Conservation (phyloP, 1,140 invertebrate genomes). For the Oreohelix idahoensis region DNA sequence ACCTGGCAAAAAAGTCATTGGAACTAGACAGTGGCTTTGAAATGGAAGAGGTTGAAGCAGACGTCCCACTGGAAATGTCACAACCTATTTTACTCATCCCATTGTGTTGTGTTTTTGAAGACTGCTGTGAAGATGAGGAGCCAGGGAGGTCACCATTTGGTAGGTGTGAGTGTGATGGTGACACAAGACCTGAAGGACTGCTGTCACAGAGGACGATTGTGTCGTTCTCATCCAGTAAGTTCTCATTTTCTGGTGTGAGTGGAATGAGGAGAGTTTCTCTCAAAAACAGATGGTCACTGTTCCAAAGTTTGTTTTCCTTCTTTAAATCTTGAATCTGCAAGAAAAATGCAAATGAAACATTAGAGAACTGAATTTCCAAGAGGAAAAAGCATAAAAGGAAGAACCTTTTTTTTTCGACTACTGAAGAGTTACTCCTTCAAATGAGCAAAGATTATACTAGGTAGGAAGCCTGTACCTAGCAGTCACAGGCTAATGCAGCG, state of each 20-base stretch:
- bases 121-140: background rate
- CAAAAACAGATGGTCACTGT: constrained; percentile 63
- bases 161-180: background rate
- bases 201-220: constrained; percentile 27
- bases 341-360: background rate
- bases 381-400: too few relatives aligned
- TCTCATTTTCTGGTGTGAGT: constrained; percentile 52
- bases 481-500: too few relatives aligned
- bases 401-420: too few relatives aligned
- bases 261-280: constrained; percentile 59
- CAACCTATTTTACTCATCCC: background rate
- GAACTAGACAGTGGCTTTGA: constrained; percentile 25
- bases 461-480: too few relatives aligned
- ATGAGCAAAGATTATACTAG: too few relatives aligned
- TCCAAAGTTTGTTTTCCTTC: constrained; percentile 66
- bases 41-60: background rate
- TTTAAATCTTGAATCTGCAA: constrained; percentile 44
- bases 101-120: background rate
- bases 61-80: background rate
- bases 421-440: too few relatives aligned
- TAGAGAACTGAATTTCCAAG: too few relatives aligned
- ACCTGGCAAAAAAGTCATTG: constrained; percentile 63
- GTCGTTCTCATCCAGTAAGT: constrained; percentile 47
- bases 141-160: constrained; percentile 10
- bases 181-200: background rate